These are phyloP conservation scores for Agrypnia vestita DNA, from an alignment of 1,140 invertebrate species.

Conservation along the genomic window DNA sequence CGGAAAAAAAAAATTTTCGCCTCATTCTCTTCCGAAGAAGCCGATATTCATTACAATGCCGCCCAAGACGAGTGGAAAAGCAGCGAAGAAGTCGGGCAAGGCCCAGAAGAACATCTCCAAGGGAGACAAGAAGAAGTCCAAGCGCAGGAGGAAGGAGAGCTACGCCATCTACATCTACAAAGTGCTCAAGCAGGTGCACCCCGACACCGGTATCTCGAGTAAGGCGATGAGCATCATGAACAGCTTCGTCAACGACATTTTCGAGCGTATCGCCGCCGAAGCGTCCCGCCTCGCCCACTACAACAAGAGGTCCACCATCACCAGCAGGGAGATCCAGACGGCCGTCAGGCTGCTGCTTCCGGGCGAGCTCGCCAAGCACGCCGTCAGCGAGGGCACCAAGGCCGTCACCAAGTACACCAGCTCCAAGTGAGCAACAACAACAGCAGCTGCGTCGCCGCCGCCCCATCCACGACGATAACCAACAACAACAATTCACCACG, in stretches of 20 bases:
- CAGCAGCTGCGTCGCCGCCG: too few relatives aligned
- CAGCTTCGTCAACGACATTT: slow-evolving; percentile 75
- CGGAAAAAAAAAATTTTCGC: too few relatives aligned
- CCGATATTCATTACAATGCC: too few relatives aligned
- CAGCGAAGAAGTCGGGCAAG: slow-evolving; percentile 67
- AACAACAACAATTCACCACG: too few relatives aligned
- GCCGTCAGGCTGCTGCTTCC: slow-evolving; percentile 74
- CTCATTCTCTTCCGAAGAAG: too few relatives aligned
- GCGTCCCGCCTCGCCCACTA: slow-evolving; percentile 79
- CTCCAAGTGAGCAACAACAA: slow-evolving; percentile 71
- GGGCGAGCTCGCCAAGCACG: slow-evolving; percentile 77
- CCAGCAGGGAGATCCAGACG: slow-evolving; percentile 73
- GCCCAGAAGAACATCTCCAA: slow-evolving; percentile 75
- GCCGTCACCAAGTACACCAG: slow-evolving; percentile 76
- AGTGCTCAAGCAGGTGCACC: slow-evolving; percentile 73
- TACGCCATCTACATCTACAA: slow-evolving; percentile 84
- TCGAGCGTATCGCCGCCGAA: slow-evolving; percentile 77
- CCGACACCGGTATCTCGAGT: slow-evolving; percentile 72
- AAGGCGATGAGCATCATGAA: slow-evolving; percentile 81
- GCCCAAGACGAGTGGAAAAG: slow-evolving; percentile 77
- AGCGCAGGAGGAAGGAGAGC: slow-evolving; percentile 76
- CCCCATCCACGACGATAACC: slow-evolving; percentile 66
- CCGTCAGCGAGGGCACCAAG: slow-evolving; percentile 76
- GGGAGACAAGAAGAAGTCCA: slow-evolving; percentile 75
- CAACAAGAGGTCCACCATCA: slow-evolving; percentile 79